These are phyloP conservation scores for Benitochromis conjunctus DNA, from an alignment of 2,113 vertebrate species.

Conservation along the genomic window DNA sequence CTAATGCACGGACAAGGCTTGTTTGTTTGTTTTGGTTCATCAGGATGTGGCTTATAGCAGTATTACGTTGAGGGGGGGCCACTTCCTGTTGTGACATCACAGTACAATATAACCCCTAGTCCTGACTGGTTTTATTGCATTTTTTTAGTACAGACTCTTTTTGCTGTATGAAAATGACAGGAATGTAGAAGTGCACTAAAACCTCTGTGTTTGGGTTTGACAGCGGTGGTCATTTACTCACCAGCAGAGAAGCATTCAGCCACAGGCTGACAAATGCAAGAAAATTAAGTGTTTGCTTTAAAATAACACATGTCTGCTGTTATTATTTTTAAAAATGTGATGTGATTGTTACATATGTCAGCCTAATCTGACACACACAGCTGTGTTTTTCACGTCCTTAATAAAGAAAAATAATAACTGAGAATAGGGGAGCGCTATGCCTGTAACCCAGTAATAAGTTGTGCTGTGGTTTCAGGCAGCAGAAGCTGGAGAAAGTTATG, in stretches of 20 bases:
- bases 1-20: not conserved
- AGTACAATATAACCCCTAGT: not conserved
- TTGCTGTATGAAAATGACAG: not conserved
- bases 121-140: not conserved
- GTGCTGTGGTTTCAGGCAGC: constrained; percentile 78
- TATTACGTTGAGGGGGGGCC: not conserved
- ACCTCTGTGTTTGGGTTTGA: too few relatives aligned
- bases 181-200: not conserved
- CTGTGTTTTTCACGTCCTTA: not conserved
- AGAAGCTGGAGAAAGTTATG: constrained; percentile 98
- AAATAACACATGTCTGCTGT: not conserved
- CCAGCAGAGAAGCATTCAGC: not conserved
- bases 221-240: too few relatives aligned
- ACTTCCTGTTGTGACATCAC: not conserved
- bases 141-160: not conserved
- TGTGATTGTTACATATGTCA: too few relatives aligned
- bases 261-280: not conserved
- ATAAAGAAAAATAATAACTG: not conserved
- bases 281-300: not conserved
- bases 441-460: not conserved
- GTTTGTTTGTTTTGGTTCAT: not conserved
- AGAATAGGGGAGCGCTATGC: not conserved
- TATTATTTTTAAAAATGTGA: too few relatives aligned
- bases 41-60: not conserved
- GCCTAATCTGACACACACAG: too few relatives aligned